Evolutionary conservation across 1,140 invertebrate genomes (phyloP), one percentile per base, ranked within the genome.

Genomic region (Bombus picipes): DNA sequence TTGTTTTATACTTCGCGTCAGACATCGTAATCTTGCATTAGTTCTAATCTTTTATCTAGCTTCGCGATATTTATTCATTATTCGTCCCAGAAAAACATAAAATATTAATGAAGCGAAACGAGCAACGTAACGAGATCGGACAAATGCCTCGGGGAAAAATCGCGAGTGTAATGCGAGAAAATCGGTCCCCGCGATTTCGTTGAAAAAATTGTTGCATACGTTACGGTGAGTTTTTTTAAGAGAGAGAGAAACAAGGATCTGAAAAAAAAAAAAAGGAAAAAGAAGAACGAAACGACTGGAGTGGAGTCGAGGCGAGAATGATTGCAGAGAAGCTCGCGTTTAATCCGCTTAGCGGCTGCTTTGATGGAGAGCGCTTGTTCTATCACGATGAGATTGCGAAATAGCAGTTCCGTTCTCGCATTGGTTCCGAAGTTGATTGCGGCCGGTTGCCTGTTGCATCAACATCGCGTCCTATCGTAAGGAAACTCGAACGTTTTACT

Each of bases 331-430:
- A 89, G 78, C 87, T 83, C 77, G 74, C 34, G 81, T 83, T 79
- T 90, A 91, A 91, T 91, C 89, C 80, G 89, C 87, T 91, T 90
- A 90, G 87, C 89, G 85, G 82, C 25, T 79, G 68, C 79, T 85
- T 90, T 86, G 86, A 89, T 83, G 70, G 80, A 13, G 68, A 53
- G 78, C 74, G 41, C 68, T 47, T 75, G 75, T 66, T 86, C 72
- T 68, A 53, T 53, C 47, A 53, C 47, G 47, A 53, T 53, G 47
- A 53, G 47, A 53, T 91, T 91, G 77, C 88, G 88, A 91, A 91
- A 91, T 71, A 53, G 82, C 80, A 82, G 87, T 90, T 90, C 88
- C 88, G 73, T 87, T 87, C 88, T 74, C 87, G 76, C 84, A 47
- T 81, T 32, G 80, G 43, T 66, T 71, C 47, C 47, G 47, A 53